These are phyloP conservation scores for Oreochromis spilurus DNA, from an alignment of 2,113 vertebrate species.

Conservation along the genomic window DNA sequence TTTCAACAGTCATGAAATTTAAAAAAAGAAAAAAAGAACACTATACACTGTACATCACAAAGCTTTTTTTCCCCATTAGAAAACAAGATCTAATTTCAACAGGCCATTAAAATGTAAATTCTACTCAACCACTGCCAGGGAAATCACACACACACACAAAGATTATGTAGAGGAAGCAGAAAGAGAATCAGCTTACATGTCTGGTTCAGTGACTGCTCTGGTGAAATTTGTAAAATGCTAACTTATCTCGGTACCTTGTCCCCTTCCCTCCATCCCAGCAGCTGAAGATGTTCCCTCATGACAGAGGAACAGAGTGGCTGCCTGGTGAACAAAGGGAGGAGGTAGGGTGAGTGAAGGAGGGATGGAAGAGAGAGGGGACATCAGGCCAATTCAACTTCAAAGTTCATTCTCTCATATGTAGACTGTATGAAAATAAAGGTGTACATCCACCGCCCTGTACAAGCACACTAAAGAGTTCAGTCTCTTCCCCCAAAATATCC, in stretches of 20 bases:
- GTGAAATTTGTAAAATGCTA: slow-evolving; percentile 12
- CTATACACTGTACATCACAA: slow-evolving; percentile 73
- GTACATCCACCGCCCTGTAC: slow-evolving; percentile 41
- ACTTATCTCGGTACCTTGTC: neutral
- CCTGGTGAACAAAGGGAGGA: slow-evolving; percentile 46
- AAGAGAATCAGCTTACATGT: slow-evolving; percentile 41
- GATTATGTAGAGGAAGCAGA: slow-evolving; percentile 38
- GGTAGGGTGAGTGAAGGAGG: slow-evolving; percentile 34
- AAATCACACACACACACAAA: slow-evolving; percentile 48
- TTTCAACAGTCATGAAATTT: slow-evolving; percentile 53
- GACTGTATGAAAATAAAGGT: slow-evolving; percentile 39
- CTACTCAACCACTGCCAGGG: slow-evolving; percentile 55
- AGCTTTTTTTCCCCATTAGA: slow-evolving; percentile 38
- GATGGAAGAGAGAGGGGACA: slow-evolving; percentile 29
- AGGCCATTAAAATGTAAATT: slow-evolving; percentile 51
- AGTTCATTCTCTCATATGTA: slow-evolving; percentile 24
- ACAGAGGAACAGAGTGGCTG: slow-evolving; percentile 46
- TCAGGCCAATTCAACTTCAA: slow-evolving; percentile 23
- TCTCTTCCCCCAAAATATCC: slow-evolving; percentile 3
- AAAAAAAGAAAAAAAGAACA: slow-evolving; percentile 42
- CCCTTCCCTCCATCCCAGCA: slow-evolving; percentile 40
- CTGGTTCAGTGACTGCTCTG: slow-evolving; percentile 37
- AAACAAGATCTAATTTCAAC: slow-evolving; percentile 51
- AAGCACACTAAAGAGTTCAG: slow-evolving; percentile 42
- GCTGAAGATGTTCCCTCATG: slow-evolving; percentile 30